Conservation (phyloP, 2,797 vertebrate genomes). For the Hirundo rustica region DNA sequence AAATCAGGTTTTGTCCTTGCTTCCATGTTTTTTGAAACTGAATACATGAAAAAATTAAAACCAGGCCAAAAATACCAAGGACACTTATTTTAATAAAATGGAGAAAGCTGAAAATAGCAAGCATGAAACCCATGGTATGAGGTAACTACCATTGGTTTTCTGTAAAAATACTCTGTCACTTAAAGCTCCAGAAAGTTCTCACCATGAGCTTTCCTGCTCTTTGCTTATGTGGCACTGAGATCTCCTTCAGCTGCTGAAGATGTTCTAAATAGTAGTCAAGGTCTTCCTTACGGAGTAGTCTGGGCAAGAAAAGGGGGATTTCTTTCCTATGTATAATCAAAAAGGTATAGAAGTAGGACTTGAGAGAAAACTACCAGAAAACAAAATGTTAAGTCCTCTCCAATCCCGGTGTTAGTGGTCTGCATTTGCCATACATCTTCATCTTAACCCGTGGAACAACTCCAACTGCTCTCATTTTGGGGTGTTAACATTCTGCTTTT, state of each 20-base stretch:
- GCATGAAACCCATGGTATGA: not conserved
- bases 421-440: not conserved
- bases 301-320: not conserved
- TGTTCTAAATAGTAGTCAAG: not conserved
- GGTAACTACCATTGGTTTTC: not conserved
- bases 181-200: not conserved
- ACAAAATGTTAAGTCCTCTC: not conserved
- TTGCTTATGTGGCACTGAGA: not conserved
- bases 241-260: not conserved
- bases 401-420: not conserved
- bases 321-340: not conserved
- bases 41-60: not conserved
- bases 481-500: fast-evolving
- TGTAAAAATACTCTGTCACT: not conserved
- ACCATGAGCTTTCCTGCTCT: not conserved
- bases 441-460: not conserved
- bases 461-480: not conserved
- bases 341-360: not conserved
- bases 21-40: not conserved
- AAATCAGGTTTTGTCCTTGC: not conserved
- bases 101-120: not conserved
- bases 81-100: not conserved
- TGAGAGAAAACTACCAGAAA: not conserved
- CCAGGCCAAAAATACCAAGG: not conserved
- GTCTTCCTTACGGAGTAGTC: not conserved